phyloP scores from a whole-genome alignment of 2,113 vertebrate species.

The Opisthocomus hoazin region DNA sequence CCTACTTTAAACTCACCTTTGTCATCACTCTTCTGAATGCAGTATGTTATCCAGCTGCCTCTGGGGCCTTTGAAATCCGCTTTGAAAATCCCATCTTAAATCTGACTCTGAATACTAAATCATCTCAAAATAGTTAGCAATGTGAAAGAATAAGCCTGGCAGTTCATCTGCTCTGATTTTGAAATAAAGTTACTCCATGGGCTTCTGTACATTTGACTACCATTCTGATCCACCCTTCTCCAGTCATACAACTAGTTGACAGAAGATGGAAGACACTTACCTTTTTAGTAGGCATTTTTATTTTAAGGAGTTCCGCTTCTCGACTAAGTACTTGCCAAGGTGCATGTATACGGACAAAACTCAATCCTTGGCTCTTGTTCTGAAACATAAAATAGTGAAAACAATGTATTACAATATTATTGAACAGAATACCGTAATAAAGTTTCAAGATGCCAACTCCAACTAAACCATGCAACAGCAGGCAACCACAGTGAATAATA shows the following conservation, averaged over 20 bases:
- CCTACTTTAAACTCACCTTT: neutral
- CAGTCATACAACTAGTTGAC: neutral
- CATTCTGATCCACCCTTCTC: neutral
- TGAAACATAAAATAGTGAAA: slow-evolving; percentile 57
- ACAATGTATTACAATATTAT: neutral
- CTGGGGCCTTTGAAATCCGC: neutral
- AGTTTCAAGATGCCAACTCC: neutral
- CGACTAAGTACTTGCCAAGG: slow-evolving; percentile 94
- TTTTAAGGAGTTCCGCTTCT: slow-evolving; percentile 95
- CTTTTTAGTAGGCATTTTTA: slow-evolving; percentile 97
- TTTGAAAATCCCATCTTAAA: neutral
- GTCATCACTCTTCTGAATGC: neutral
- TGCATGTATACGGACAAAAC: slow-evolving; percentile 90
- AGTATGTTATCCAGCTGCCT: neutral
- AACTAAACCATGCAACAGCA: neutral
- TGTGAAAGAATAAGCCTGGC: neutral
- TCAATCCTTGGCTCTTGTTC: slow-evolving; percentile 78
- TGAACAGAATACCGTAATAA: neutral
- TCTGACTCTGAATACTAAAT: neutral
- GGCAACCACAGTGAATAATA: neutral
- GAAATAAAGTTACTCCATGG: neutral
- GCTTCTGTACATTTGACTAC: neutral
- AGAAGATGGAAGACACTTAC: slow-evolving; percentile 66
- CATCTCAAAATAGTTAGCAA: neutral
- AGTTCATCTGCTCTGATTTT: neutral